phyloP scores from a whole-genome alignment of 1,140 invertebrate genomes.

The Metopolophium dirhodum region DNA sequence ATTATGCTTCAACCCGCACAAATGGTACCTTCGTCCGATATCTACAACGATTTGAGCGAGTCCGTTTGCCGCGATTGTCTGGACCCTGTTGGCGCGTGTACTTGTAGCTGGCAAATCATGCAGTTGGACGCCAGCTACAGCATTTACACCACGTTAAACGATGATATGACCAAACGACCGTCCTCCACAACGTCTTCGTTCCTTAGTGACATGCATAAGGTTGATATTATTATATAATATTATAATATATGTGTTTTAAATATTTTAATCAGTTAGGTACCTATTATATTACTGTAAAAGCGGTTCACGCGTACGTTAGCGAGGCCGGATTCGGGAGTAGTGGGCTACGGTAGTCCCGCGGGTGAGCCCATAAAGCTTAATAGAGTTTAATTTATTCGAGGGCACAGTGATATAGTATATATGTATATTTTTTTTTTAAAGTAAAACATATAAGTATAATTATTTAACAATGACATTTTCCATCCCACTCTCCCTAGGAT shows the following conservation, averaged over 20 bases:
- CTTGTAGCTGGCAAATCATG: constrained; percentile 20
- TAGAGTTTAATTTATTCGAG: background rate
- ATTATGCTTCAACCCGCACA: background rate
- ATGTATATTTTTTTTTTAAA: too few relatives aligned
- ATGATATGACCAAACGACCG: background rate
- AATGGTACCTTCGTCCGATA: constrained; percentile 16
- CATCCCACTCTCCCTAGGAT: background rate
- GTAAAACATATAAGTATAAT: background rate
- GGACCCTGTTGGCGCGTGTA: background rate
- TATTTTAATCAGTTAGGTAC: too few relatives aligned
- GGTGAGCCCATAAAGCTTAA: background rate
- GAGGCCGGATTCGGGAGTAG: background rate
- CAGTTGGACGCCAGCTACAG: constrained; percentile 20
- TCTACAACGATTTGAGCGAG: too few relatives aligned
- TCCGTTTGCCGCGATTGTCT: constrained; percentile 29
- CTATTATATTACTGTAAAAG: background rate
- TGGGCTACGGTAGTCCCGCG: background rate
- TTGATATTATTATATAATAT: background rate
- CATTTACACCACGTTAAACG: constrained; percentile 16
- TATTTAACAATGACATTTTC: background rate
- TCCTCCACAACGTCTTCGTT: background rate
- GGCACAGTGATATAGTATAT: background rate
- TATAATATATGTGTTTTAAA: background rate
- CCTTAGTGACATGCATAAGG: background rate
- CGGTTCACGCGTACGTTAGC: background rate